Percentiles rank a stretch among this genome's conserved stretches.
Evolutionary conservation across 2,113 vertebrate genomes (phyloP).

Genomic region (Pituophis catenifer): DNA sequence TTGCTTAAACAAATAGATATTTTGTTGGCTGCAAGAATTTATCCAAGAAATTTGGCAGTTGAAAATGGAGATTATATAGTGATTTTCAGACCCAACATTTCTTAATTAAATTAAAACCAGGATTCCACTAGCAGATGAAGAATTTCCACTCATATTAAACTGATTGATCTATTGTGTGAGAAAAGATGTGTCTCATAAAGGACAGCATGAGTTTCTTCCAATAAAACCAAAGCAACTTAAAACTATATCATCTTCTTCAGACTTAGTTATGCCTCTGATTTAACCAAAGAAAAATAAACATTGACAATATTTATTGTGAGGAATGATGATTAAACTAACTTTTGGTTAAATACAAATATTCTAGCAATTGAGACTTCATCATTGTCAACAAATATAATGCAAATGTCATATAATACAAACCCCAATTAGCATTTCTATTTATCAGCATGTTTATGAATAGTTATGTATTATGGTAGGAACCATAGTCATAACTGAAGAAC

Average conservation of each 20-base stretch:
- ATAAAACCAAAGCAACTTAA: neutral
- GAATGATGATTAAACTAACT: neutral
- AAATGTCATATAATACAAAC: neutral
- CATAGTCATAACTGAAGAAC: neutral
- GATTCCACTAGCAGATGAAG: neutral
- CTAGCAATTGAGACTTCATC: neutral
- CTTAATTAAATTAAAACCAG: too few relatives aligned
- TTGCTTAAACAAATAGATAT: too few relatives aligned
- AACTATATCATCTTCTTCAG: neutral
- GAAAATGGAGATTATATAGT: neutral
- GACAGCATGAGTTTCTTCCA: neutral
- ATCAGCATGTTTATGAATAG: neutral
- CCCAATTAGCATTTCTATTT: neutral
- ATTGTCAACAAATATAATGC: neutral
- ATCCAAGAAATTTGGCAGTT: neutral
- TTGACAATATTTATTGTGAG: neutral
- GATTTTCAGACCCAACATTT: neutral
- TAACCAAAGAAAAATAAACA: neutral
- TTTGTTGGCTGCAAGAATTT: neutral
- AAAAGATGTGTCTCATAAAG: neutral
- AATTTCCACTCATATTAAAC: neutral
- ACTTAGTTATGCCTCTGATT: neutral
- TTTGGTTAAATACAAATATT: neutral
- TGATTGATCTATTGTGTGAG: neutral
- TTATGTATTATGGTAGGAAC: neutral